These are phyloP conservation scores for Hypocryptadius cinnamomeus DNA, from an alignment of 2,113 vertebrate genomes.

Conservation along the genomic window DNA sequence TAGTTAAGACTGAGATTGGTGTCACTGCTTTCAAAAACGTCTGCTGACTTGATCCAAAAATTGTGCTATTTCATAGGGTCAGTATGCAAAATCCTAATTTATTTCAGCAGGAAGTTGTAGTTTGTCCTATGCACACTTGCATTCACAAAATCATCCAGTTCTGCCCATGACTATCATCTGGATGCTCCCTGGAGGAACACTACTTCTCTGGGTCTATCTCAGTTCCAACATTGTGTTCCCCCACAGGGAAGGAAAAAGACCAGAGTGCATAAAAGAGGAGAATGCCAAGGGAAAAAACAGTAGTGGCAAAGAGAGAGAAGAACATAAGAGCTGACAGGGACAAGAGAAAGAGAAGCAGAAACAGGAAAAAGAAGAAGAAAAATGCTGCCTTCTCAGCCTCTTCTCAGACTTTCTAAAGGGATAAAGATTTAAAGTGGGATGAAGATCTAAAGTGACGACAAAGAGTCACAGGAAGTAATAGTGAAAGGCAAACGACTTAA, in stretches of 20 bases:
- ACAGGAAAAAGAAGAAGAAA: not conserved
- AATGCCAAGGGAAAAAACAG: not conserved
- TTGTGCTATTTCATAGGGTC: not conserved
- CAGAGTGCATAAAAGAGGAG: not conserved
- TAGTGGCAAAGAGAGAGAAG: not conserved
- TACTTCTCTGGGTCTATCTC: not conserved
- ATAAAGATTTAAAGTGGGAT: not conserved
- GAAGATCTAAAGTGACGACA: not conserved
- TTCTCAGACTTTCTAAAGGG: not conserved
- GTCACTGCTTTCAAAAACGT: not conserved
- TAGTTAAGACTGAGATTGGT: not conserved
- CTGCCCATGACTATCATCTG: not conserved
- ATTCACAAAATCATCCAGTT: not conserved
- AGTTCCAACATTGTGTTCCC: not conserved
- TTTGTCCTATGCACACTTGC: not conserved
- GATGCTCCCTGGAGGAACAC: not conserved
- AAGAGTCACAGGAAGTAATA: not conserved
- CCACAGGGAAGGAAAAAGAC: not conserved
- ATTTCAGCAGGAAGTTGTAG: not conserved
- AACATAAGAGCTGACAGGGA: not conserved
- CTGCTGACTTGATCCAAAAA: not conserved
- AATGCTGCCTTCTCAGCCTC: not conserved
- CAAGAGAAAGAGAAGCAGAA: not conserved
- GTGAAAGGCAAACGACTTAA: not conserved
- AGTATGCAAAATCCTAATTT: not conserved